Conservation (phyloP, 2,797 vertebrate species). For the Pipistrellus nathusii region DNA sequence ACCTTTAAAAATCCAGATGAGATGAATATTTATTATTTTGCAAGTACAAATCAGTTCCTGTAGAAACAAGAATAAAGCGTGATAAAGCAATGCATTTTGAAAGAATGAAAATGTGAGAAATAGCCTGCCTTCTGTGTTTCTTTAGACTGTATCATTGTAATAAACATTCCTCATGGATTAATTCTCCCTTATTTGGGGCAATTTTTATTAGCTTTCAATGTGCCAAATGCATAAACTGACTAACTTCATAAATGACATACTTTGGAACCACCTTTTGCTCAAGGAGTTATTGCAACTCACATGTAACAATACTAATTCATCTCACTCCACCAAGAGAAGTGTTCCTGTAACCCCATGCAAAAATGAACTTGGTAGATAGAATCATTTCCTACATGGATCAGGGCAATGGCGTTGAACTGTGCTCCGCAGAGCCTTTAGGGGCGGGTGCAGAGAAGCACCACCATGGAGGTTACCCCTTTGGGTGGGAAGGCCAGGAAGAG, state of each 20-base stretch:
- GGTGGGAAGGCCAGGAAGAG: not conserved
- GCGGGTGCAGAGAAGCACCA: not conserved
- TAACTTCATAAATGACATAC: slow-evolving; percentile 63
- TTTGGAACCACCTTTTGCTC: slow-evolving; percentile 58
- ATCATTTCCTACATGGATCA: not conserved
- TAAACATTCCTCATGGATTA: slow-evolving; percentile 78
- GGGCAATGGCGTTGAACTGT: not conserved
- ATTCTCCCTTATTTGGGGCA: slow-evolving; percentile 61
- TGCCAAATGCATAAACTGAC: slow-evolving; percentile 63
- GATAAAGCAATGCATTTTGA: slow-evolving; percentile 69
- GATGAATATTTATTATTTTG: slow-evolving; percentile 83
- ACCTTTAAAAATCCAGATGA: slow-evolving; percentile 82
- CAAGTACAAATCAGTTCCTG: slow-evolving; percentile 79
- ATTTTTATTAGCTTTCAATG: slow-evolving; percentile 72
- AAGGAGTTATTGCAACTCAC: slow-evolving; percentile 29
- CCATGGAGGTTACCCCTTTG: not conserved
- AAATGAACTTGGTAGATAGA: not conserved
- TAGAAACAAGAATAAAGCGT: slow-evolving; percentile 72
- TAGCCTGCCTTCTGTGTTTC: slow-evolving; percentile 62
- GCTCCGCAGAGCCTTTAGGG: not conserved
- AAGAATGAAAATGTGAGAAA: slow-evolving; percentile 75
- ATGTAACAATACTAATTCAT: not conserved
- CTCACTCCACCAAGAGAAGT: not conserved
- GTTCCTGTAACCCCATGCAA: not conserved
- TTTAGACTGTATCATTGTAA: slow-evolving; percentile 71